Evolutionary conservation across 1,140 invertebrate genomes (phyloP).

Genomic region (Drosophila micromelanica): DNA sequence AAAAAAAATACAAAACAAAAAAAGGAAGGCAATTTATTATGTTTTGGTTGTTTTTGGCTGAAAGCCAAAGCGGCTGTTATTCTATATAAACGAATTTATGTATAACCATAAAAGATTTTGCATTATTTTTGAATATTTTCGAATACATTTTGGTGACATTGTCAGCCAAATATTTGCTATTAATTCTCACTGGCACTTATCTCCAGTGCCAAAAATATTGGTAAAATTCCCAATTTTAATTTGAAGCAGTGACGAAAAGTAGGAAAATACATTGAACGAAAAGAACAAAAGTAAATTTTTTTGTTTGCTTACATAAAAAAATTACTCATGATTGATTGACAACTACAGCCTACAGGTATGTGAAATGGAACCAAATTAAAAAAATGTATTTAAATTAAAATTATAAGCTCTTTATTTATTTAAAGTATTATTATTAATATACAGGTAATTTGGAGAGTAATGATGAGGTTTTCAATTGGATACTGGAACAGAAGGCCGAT

Average conservation of each 20-base stretch:
- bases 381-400: background rate
- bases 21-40: slow-evolving; percentile 15
- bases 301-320: slow-evolving; percentile 12
- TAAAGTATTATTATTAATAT: slow-evolving; percentile 16
- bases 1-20: no score
- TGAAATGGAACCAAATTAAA: slow-evolving; percentile 10
- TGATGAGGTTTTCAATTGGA: slow-evolving; percentile 94
- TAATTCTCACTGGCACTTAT: background rate
- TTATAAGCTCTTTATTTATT: background rate
- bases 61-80: slow-evolving; percentile 13
- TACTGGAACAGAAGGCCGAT: slow-evolving; percentile 95
- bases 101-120: slow-evolving; percentile 24
- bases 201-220: slow-evolving; percentile 18
- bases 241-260: slow-evolving; percentile 1
- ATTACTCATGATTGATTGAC: slow-evolving; percentile 71
- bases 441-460: slow-evolving; percentile 94
- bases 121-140: slow-evolving; percentile 37
- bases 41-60: slow-evolving; percentile 50
- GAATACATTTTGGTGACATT: slow-evolving; percentile 7
- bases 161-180: slow-evolving; percentile 11
- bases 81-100: slow-evolving; percentile 18
- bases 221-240: slow-evolving; percentile 14
- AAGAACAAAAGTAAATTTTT: slow-evolving; percentile 10
- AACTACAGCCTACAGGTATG: no score
- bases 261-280: background rate